A percentile compares a stretch with the other conserved stretches of the same genome.
These are phyloP conservation scores for Alligator sinensis DNA, from an alignment of 2,113 vertebrate genomes.

Conservation along the genomic window DNA sequence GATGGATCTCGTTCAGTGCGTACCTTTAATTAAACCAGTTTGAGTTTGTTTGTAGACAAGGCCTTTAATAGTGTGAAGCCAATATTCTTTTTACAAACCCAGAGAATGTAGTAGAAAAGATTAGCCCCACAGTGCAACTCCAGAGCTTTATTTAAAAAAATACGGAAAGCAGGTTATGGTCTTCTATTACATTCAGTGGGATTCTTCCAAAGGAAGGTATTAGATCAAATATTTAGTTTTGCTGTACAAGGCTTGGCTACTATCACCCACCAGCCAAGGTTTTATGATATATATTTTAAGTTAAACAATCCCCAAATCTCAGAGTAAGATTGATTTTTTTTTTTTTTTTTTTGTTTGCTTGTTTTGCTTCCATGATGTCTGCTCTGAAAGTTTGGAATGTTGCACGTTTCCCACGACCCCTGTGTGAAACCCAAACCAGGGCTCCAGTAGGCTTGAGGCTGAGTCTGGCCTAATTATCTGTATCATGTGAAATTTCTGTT, in stretches of 20 bases:
- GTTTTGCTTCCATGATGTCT: neutral
- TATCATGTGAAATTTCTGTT: neutral
- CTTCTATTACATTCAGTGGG: neutral
- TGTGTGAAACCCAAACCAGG: neutral
- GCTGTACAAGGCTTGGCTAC: no score
- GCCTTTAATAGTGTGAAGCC: neutral
- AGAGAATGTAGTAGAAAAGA: neutral
- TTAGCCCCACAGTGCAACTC: neutral
- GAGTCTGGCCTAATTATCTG: constrained; percentile 4
- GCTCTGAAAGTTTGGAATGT: constrained; percentile 10
- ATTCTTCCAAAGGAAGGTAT: no score
- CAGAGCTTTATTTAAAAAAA: neutral
- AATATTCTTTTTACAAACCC: neutral
- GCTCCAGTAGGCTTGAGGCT: constrained; percentile 2
- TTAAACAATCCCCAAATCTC: neutral
- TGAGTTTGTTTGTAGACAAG: no score
- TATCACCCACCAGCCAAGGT: neutral
- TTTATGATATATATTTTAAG: neutral
- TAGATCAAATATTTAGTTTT: no score
- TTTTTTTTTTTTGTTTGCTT: neutral
- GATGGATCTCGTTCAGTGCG: no score
- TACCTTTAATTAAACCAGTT: no score
- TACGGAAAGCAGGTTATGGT: neutral
- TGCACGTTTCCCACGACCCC: constrained; percentile 49
- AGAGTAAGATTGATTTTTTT: neutral